These are phyloP conservation scores for Aricia artaxerxes DNA, from an alignment of 2,888 invertebrate genomes.

Conservation along the genomic window DNA sequence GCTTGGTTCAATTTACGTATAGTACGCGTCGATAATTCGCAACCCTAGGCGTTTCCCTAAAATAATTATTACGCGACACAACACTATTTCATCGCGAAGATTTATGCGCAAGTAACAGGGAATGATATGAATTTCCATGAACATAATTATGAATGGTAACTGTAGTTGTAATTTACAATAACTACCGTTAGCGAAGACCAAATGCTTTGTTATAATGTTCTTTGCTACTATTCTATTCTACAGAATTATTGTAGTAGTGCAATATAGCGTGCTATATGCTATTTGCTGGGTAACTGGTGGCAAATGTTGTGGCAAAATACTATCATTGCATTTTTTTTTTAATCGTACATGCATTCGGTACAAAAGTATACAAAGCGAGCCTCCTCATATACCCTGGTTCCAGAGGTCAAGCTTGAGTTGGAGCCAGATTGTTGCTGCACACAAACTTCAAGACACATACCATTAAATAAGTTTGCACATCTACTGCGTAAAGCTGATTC, in stretches of 20 bases:
- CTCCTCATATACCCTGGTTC: too few relatives aligned
- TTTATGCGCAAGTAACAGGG: slow-evolving; percentile 21
- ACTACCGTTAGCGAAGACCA: slow-evolving; percentile 29
- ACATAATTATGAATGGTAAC: slow-evolving; percentile 56
- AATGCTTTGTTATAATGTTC: slow-evolving; percentile 25
- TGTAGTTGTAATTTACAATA: slow-evolving; percentile 48
- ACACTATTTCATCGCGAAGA: slow-evolving; percentile 28
- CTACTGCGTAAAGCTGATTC: too few relatives aligned
- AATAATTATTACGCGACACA: slow-evolving; percentile 25
- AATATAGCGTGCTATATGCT: not conserved
- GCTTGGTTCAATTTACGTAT: not conserved
- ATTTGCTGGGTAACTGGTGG: not conserved
- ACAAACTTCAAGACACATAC: too few relatives aligned
- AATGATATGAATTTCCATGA: slow-evolving; percentile 29
- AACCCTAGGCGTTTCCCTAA: slow-evolving; percentile 17
- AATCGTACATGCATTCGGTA: too few relatives aligned
- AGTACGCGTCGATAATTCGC: not conserved
- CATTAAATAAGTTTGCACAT: too few relatives aligned
- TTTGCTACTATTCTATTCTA: not conserved
- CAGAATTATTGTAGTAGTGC: not conserved
- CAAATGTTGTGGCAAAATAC: not conserved
- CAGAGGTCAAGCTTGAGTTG: too few relatives aligned
- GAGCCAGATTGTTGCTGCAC: too few relatives aligned
- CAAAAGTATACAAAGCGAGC: too few relatives aligned
- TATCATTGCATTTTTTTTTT: not conserved